Percentiles rank a stretch among this genome's conserved stretches.
These are phyloP conservation scores for Mesocricetus auratus DNA, from an alignment of 2,113 vertebrate genomes.

Conservation along the genomic window DNA sequence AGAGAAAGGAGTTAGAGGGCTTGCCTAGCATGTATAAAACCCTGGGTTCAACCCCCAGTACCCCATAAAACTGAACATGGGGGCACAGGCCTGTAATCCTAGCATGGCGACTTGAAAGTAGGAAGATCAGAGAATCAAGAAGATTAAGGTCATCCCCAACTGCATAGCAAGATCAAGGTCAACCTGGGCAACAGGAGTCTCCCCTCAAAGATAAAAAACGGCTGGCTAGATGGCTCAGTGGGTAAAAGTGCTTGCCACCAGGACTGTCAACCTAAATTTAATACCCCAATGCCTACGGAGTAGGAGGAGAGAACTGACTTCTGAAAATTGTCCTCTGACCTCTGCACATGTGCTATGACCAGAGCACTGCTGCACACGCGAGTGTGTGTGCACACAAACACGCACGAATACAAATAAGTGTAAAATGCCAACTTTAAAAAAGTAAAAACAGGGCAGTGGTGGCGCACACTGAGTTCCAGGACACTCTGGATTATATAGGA, in stretches of 20 bases:
- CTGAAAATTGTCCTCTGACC: not conserved
- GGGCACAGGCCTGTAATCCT: not conserved
- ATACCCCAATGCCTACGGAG: not conserved
- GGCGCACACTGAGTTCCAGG: not conserved
- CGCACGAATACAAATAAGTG: not conserved
- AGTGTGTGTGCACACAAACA: too few relatives aligned
- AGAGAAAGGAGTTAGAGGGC: too few relatives aligned
- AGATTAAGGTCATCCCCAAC: not conserved
- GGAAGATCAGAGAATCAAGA: not conserved
- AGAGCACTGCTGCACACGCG: not conserved
- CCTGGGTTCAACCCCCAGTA: not conserved
- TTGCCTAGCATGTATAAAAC: not conserved
- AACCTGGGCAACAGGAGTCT: not conserved
- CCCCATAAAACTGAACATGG: not conserved
- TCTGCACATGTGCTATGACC: not conserved
- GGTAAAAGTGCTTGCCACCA: not conserved
- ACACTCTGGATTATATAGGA: not conserved
- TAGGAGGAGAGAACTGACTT: not conserved
- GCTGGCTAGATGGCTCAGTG: not conserved
- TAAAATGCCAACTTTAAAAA: not conserved
- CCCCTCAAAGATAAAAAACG: not conserved
- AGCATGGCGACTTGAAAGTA: not conserved
- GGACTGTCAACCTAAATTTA: not conserved
- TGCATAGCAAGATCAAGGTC: not conserved
- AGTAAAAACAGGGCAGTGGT: too few relatives aligned